phyloP scores from a whole-genome alignment of 1,140 invertebrate species.

The Drosophila seguyi region DNA sequence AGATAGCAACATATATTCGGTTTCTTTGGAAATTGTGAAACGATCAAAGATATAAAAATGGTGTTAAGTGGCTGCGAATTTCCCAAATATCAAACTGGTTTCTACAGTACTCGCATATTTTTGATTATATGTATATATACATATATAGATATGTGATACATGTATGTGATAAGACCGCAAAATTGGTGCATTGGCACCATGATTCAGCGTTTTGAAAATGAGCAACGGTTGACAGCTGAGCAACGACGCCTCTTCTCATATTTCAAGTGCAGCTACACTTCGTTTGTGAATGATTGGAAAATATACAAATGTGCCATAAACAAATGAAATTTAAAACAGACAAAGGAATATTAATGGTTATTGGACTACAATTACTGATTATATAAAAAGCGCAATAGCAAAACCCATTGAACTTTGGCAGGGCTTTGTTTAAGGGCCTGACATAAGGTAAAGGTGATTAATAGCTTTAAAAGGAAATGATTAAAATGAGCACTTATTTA shows the following conservation, averaged over 20 bases:
- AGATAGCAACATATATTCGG: background rate
- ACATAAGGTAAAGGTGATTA: background rate
- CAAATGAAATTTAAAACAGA: slow-evolving; percentile 4
- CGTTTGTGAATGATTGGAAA: slow-evolving; percentile 22
- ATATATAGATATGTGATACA: background rate
- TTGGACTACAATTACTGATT: background rate
- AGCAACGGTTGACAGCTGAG: slow-evolving; percentile 1
- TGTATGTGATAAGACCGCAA: slow-evolving; percentile 7
- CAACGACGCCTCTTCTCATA: background rate
- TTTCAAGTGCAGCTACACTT: slow-evolving; percentile 33
- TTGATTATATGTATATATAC: background rate
- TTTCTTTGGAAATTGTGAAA: slow-evolving; percentile 8
- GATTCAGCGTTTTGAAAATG: slow-evolving; percentile 30
- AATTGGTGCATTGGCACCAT: slow-evolving; percentile 35
- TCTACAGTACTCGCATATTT: background rate
- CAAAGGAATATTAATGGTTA: slow-evolving; percentile 8
- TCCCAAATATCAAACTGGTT: slow-evolving; percentile 1
- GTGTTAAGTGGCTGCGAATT: slow-evolving; percentile 11
- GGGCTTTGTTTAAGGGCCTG: background rate
- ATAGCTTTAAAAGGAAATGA: background rate
- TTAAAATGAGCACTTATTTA: background rate
- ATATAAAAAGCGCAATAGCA: background rate
- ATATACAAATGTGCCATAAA: background rate
- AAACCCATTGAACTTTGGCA: slow-evolving; percentile 4
- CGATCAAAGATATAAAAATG: background rate